Base-by-base conservation (phyloP, 1,140 invertebrate genomes). In the Bombus polaris region DNA sequence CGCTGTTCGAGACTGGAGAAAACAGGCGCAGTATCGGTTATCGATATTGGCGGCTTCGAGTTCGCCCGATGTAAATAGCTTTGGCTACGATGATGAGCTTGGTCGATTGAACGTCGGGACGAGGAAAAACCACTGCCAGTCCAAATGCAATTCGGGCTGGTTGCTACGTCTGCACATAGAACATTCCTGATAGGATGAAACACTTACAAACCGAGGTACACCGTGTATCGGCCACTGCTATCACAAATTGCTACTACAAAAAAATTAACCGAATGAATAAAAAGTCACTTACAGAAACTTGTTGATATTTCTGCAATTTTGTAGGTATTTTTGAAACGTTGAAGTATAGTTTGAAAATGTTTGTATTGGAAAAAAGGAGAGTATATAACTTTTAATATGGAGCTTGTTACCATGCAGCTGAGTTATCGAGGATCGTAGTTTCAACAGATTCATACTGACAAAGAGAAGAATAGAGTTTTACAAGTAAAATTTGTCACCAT, bases 11-110 rank as follows among this genome's bases (percentile, higher is more conserved):
- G 66, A 44, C 32, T 35, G 77, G 68, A n/a, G 79, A 80, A 80
- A 80, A 80, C 76, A 80, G 42, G 83, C 66, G 70, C 87, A 32
- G 32, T 88, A 89, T 89, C 78, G 87, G 65, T 88, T 89, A 88
- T 89, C 88, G 75, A 89, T 89, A 89, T 87, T 39, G 82, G 37
- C 47, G 57, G 76, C 77, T 80, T 80, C 68, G 83, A 57, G 83
- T 59, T 73, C 77, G 39, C 39, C 39, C 83, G 68, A 72, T 77
- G 77, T 85, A 85, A 85, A 85, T 85, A 85, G 83, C 76, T 85
- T 85, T 37, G 53, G 25, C 57, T 65, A 80, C 83, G 53, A 72
- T 28, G 83, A 80, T 65, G 53, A 85, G 83, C 76, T 59, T 73
- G 57, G 28, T 18, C 77, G 76, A 85, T 80, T 65, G 77, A 53